These are phyloP conservation scores for Liposcelis brunnea DNA, from an alignment of 2,888 invertebrate genomes.

Conservation along the genomic window DNA sequence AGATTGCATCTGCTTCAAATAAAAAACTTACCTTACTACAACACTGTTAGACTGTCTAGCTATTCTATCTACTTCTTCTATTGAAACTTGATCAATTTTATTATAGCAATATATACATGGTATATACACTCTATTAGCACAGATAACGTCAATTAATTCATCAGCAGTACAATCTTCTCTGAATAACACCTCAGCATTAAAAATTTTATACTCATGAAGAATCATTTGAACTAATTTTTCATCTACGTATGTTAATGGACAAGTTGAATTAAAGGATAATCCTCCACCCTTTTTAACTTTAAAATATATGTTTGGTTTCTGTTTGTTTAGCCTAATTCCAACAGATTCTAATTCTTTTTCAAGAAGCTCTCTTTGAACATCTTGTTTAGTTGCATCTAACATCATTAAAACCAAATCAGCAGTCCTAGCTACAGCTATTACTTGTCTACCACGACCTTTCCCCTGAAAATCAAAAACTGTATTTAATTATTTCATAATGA, in stretches of 20 bases:
- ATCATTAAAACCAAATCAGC: conserved; percentile 97
- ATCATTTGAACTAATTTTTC: conserved; percentile 98
- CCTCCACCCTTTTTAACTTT: conserved; percentile 97
- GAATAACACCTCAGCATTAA: conserved; percentile 85
- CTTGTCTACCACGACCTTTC: conserved; percentile 81
- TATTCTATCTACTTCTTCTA: conserved; percentile 93
- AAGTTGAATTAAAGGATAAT: conserved; percentile 90
- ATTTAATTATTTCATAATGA: background rate
- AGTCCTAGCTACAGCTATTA: conserved; percentile 96
- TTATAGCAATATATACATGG: conserved; percentile 98
- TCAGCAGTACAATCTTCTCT: conserved; percentile 91
- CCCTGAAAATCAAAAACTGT: conserved; percentile 32
- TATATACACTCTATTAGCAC: conserved; percentile 86
- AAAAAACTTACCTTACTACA: conserved; percentile 60
- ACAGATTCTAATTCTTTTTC: conserved; percentile 95
- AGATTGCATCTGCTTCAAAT: conserved; percentile 4
- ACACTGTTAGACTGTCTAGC: conserved; percentile 75
- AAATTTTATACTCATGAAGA: conserved; percentile 95
- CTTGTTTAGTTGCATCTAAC: conserved; percentile 97
- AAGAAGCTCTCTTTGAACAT: conserved; percentile 78
- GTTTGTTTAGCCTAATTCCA: conserved; percentile 89
- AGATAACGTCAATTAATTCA: conserved; percentile 95
- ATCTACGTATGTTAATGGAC: conserved; percentile 77
- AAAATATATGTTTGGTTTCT: conserved; percentile 94
- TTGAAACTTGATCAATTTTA: conserved; percentile 98